Base-by-base conservation (phyloP, 30 jellyfish, hydroid and myxozoan species). In the Hydractinia symbiolongicarpus region DNA sequence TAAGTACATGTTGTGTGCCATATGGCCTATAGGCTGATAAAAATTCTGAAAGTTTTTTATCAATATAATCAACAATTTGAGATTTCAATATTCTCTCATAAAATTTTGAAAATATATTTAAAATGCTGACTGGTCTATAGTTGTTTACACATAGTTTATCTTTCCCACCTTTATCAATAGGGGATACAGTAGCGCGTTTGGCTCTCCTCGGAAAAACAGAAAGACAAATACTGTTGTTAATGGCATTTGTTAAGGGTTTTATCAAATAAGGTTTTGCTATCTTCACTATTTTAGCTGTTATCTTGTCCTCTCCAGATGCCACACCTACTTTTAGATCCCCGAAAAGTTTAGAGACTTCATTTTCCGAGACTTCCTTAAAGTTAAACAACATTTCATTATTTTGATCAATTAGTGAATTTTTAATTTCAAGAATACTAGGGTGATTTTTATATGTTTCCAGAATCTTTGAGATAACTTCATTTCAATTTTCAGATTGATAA, bases 161-260 rank as follows among this genome's bases (percentile, higher is more conserved):
- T 16, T 66, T 67, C 60, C 64, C 87, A 30, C 87, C 82, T 79
- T 79, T 64, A 79, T 79, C 87, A 21, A 79, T 60, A 67, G 83
- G 83, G 21, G 80, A 57, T 66, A 64, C 83, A 44, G 82, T 81
- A 16, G 87, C 82, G 53, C 87, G 82, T 21, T 79, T 79, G 51
- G 66, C 83, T n/a, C 66, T 64, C 14, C 66, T 61, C 53, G 87
- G 87, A 79, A 61, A 79, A 52, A 49, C 66, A 16, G 56, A 44
- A 71, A 40, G 51, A 10, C 62, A 52, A 8, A 79, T 79, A 67
- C 87, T 79, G 50, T 66, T 60, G 67, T 61, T n/a, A 8, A 60
- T 79, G 51, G 87, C 87, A 54, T n/a, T 40, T 19, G 87, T 79
- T 79, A 40, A 67, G 51, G 82, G 87, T 70, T 30, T 54, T 61